Base-by-base conservation (phyloP, 2,797 vertebrate genomes). In the Limnodromus scolopaceus region DNA sequence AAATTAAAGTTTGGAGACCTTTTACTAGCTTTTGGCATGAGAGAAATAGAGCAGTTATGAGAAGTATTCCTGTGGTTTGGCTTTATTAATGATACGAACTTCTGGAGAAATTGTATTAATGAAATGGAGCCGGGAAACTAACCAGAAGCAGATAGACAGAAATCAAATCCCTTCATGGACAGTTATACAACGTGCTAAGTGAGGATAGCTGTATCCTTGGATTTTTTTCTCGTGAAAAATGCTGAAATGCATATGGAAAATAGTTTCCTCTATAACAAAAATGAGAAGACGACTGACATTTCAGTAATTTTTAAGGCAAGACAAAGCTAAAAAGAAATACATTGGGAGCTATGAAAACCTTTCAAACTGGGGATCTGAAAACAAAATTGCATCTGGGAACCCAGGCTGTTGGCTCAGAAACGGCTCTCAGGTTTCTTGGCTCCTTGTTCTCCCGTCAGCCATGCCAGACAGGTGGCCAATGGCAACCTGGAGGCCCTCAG, bases 21-120 rank as follows among this genome's bases (percentile, higher is more conserved):
- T 87, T 89, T 80, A 55, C 41, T 77, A 28, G 82, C 61, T 49
- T 66, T 82, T 89, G 72, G 76, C 79, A 58, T 54, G 36, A 23
- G 81, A 77, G 80, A 45, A 46, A 28, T 0, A 4, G 36, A 84
- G 70, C 45, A 70, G 69, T 69, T 82, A 28, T 4, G 36, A 66
- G 79, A 51, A n/a, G 10, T 78, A 8, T 89, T 91, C 61, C 72
- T 91, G 95, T 63, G 83, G 69, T 85, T 93, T 93, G 91, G 51
- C 63, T 88, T 92, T 38, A 28, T 81, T 63, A 41, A 45, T 8
- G 6, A 75, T 15, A 27, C 7, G 16, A 71, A 48, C 55, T 94
- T 41, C 49, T 30, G 20, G 79, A 78, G 91, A 82, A 45, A 22
- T 55, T 22, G 9, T 17, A 7, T 39, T 90, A 51, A 57, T 63